phyloP scores from a whole-genome alignment of 2,797 vertebrate species.

The Gadopsis bispinosus region DNA sequence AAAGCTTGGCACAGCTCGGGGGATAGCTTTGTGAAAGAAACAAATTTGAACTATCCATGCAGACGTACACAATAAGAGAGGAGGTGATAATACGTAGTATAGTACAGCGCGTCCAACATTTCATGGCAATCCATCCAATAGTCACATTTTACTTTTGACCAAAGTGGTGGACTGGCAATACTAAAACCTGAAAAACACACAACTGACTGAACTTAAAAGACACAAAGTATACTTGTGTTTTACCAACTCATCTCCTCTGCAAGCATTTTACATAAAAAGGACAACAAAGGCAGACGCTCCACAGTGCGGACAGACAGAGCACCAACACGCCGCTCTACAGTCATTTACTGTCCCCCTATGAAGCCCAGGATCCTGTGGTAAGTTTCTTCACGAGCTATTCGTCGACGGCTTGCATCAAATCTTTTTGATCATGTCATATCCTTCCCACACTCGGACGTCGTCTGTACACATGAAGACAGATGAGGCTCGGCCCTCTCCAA shows the following conservation, averaged over 20 bases:
- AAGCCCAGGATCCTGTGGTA: too few relatives aligned
- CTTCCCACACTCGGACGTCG: too few relatives aligned
- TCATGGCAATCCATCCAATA: background rate
- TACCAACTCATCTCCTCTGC: background rate
- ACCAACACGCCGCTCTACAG: background rate
- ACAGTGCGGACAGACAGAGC: too few relatives aligned
- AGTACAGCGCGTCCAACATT: too few relatives aligned
- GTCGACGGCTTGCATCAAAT: too few relatives aligned
- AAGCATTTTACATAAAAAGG: background rate
- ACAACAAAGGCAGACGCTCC: background rate
- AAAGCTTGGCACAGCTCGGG: background rate
- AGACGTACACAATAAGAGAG: background rate
- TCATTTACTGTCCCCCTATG: too few relatives aligned
- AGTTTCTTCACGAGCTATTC: too few relatives aligned
- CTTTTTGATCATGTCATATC: too few relatives aligned
- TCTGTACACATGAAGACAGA: too few relatives aligned
- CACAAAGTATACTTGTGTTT: background rate
- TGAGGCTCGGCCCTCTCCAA: too few relatives aligned
- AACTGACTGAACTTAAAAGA: background rate
- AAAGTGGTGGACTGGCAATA: background rate
- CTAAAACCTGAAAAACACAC: background rate
- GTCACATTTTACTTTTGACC: background rate
- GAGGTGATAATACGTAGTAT: background rate
- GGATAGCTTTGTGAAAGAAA: background rate
- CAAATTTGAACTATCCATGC: background rate